phyloP scores from a whole-genome alignment of 2,113 vertebrate species.

The Pyrgilauda ruficollis region DNA sequence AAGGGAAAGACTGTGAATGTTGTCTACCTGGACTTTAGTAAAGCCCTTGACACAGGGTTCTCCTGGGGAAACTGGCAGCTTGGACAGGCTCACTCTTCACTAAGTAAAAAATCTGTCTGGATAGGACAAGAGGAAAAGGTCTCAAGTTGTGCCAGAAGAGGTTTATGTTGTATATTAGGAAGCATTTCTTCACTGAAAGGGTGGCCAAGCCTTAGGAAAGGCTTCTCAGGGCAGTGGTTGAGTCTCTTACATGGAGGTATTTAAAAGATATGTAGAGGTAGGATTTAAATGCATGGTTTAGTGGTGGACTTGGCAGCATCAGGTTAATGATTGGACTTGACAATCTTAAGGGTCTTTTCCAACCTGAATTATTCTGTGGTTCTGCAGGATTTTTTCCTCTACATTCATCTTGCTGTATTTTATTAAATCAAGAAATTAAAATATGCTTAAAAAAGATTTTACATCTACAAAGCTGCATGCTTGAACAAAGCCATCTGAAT shows the following conservation, averaged over 20 bases:
- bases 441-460: neutral
- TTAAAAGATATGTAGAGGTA: neutral
- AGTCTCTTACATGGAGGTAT: neutral
- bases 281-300: neutral
- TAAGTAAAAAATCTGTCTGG: rapidly evolving
- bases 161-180: neutral
- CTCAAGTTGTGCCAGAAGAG: neutral
- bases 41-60: neutral
- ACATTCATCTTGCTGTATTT: neutral
- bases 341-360: neutral
- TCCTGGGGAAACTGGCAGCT: neutral
- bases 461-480: neutral
- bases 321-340: neutral
- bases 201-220: neutral
- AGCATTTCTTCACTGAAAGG: neutral
- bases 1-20: neutral
- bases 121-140: neutral
- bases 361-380: neutral
- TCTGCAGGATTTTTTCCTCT: neutral
- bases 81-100: neutral
- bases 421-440: neutral
- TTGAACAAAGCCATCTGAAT: neutral
- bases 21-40: neutral
- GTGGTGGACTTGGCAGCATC: neutral
- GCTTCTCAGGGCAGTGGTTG: neutral